phyloP scores from a whole-genome alignment of 2,888 invertebrate species.

The Drosophila sordidapex region DNA sequence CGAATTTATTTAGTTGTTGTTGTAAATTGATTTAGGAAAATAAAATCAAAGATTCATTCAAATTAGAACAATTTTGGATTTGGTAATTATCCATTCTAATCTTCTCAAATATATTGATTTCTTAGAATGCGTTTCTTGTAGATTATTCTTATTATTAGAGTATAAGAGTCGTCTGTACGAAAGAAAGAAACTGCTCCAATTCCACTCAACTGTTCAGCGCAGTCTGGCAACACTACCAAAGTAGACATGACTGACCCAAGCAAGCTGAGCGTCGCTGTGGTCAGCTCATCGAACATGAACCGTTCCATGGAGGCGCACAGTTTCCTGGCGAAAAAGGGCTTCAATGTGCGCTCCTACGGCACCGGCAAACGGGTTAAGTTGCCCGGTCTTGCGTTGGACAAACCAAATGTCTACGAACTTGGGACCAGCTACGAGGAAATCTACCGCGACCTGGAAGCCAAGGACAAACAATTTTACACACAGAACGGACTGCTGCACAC shows the following conservation, averaged over 20 bases:
- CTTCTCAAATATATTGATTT: too few species aligned
- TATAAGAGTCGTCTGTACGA: background rate
- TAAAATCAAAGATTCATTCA: too few species aligned
- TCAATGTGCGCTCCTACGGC: slow-evolving; percentile 96
- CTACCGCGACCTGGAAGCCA: slow-evolving; percentile 94
- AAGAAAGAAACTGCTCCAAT: too few species aligned
- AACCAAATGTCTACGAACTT: slow-evolving; percentile 99
- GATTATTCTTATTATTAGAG: too few species aligned
- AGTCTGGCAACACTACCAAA: slow-evolving; percentile 63
- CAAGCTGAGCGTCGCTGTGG: slow-evolving; percentile 94
- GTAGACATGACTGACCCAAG: slow-evolving; percentile 77
- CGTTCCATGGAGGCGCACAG: slow-evolving; percentile 99
- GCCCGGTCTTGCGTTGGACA: slow-evolving; percentile 97
- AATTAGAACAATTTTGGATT: too few species aligned
- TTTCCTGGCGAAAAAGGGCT: slow-evolving; percentile 98
- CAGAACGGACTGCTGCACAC: slow-evolving; percentile 99
- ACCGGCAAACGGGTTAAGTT: slow-evolving; percentile 98
- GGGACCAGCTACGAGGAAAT: slow-evolving; percentile 98
- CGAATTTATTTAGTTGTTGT: slow-evolving; percentile 7
- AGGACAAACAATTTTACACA: slow-evolving; percentile 97
- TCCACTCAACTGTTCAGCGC: too few species aligned
- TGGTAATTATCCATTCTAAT: too few species aligned
- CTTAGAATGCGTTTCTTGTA: too few species aligned
- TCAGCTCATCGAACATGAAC: slow-evolving; percentile 99
- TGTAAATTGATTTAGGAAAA: background rate